Evolutionary conservation across 2,113 vertebrate species (phyloP).

Genomic region (Corythoichthys haematopterus): DNA sequence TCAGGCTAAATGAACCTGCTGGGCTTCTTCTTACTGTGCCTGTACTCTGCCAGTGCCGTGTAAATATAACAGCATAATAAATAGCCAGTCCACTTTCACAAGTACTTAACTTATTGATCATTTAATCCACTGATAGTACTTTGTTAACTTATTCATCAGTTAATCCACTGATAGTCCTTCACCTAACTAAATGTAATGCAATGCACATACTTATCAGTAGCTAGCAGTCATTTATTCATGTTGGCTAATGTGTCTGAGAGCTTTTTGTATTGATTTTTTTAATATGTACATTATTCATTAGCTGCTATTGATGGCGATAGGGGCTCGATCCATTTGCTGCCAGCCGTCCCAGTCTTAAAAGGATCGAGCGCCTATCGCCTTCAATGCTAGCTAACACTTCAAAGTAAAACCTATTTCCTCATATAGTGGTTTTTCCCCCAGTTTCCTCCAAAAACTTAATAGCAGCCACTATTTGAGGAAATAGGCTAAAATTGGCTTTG

Average conservation of each 20-base stretch:
- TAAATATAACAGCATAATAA: slow-evolving; percentile 15
- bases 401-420: not conserved
- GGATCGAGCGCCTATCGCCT: not conserved
- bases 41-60: slow-evolving; percentile 53
- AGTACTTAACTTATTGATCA: not conserved
- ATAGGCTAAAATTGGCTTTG: not conserved
- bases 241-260: slow-evolving; percentile 16
- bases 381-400: not conserved
- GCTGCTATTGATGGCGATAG: too few species aligned
- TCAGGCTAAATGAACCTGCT: slow-evolving; percentile 39
- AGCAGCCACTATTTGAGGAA: not conserved
- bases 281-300: not conserved
- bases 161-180: slow-evolving; percentile 22
- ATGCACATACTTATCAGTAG: slow-evolving; percentile 59
- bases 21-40: slow-evolving; percentile 58
- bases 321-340: too few species aligned
- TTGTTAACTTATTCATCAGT: slow-evolving; percentile 10
- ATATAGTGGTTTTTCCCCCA: too few species aligned
- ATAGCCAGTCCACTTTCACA: not conserved
- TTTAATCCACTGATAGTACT: slow-evolving; percentile 27
- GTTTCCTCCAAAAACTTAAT: too few species aligned
- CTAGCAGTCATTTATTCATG: slow-evolving; percentile 26
- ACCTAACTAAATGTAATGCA: slow-evolving; percentile 37
- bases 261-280: not conserved
- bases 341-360: not conserved